Percentiles rank a stretch among this genome's conserved stretches.
Evolutionary conservation across 2,888 invertebrate species (phyloP).

Genomic region (Callyntrura guangdongensis): DNA sequence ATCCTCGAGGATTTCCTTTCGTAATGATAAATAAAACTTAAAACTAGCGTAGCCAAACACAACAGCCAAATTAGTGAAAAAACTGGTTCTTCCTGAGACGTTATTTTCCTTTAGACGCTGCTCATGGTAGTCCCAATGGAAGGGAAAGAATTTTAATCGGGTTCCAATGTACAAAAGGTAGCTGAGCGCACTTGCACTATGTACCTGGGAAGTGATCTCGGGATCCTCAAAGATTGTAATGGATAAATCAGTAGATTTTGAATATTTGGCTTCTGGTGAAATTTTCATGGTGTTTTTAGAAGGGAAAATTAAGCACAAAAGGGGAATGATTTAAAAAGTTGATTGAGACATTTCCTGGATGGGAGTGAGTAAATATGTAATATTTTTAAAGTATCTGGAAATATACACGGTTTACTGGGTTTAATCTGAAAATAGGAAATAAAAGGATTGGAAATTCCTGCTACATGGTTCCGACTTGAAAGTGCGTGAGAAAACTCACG

Average conservation of each 20-base stretch:
- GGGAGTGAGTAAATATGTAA: too few relatives aligned
- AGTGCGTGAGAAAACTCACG: slow-evolving; percentile 23
- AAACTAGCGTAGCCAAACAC: slow-evolving; percentile 74
- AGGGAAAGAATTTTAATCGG: slow-evolving; percentile 67
- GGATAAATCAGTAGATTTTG: slow-evolving; percentile 54
- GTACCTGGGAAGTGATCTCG: background rate
- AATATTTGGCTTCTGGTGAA: slow-evolving; percentile 60
- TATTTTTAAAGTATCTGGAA: too few relatives aligned
- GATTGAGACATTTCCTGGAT: too few relatives aligned
- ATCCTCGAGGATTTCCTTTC: slow-evolving; percentile 66
- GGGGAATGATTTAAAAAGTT: too few relatives aligned
- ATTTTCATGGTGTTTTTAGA: slow-evolving; percentile 58
- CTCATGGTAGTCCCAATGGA: slow-evolving; percentile 69
- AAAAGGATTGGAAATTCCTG: background rate
- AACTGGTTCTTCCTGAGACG: slow-evolving; percentile 17
- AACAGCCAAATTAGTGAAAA: slow-evolving; percentile 55
- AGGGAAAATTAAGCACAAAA: too few relatives aligned
- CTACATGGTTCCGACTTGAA: slow-evolving; percentile 12
- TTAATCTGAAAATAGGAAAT: background rate
- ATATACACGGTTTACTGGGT: background rate
- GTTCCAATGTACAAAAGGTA: slow-evolving; percentile 64
- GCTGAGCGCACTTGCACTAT: slow-evolving; percentile 41
- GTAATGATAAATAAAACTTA: slow-evolving; percentile 64
- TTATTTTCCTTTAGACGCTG: slow-evolving; percentile 42
- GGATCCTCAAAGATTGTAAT: slow-evolving; percentile 62